Conservation (phyloP, 2,888 invertebrate genomes). For the Trissonchulus latispiculum region DNA sequence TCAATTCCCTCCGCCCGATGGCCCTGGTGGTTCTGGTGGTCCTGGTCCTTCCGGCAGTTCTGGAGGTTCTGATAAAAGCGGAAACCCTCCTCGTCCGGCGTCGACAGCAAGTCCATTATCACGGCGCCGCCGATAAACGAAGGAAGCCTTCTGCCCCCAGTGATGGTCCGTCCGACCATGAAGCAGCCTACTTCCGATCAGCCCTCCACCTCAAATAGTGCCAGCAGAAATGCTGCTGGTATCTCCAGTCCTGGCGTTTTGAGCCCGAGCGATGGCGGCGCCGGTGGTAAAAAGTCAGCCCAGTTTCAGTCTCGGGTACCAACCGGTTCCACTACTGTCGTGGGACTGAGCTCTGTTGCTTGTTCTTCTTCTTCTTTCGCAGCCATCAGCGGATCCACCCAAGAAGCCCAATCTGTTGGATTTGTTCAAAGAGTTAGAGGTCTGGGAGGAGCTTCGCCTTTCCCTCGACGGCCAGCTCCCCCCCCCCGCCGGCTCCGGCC, state of each 20-base stretch:
- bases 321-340: neutral
- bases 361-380: too few species aligned
- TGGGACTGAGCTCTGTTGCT: too few species aligned
- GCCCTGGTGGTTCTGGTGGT: neutral
- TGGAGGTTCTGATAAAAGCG: too few species aligned
- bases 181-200: neutral
- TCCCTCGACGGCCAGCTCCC: neutral
- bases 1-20: neutral
- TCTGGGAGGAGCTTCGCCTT: slow-evolving; percentile 8
- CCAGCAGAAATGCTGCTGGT: neutral
- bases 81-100: too few species aligned
- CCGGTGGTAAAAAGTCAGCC: too few species aligned
- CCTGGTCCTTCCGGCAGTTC: neutral
- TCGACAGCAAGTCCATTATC: neutral
- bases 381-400: neutral
- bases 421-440: slow-evolving; percentile 15
- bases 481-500: neutral
- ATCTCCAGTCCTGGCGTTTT: too few species aligned
- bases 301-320: too few species aligned
- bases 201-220: neutral
- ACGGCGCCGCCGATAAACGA: too few species aligned
- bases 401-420: slow-evolving; percentile 5
- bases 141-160: too few species aligned
- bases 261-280: neutral
- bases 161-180: neutral